phyloP scores from a whole-genome alignment of 2,797 vertebrate genomes.

The Chelon auratus region DNA sequence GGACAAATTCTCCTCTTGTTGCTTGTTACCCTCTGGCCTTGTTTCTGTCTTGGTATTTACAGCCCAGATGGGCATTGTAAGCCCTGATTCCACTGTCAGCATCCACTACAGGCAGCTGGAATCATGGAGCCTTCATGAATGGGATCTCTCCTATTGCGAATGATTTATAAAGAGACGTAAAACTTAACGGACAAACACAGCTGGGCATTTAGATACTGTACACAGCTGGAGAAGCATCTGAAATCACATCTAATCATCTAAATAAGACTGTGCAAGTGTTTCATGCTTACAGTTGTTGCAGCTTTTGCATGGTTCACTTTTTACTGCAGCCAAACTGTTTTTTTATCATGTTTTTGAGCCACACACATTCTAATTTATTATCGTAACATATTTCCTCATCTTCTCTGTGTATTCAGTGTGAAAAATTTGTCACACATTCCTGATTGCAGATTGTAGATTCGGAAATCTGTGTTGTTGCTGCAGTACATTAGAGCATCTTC shows the following conservation, averaged over 20 bases:
- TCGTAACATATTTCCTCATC: background rate
- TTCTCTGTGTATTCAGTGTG: too few species aligned
- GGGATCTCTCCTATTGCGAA: constrained; percentile 22
- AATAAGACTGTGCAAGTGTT: background rate
- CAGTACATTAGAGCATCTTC: background rate
- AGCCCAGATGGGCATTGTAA: constrained; percentile 51
- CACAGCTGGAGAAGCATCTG: constrained; percentile 19
- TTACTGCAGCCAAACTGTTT: background rate
- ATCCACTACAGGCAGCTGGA: constrained; percentile 55
- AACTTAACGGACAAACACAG: constrained; percentile 41
- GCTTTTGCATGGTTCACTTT: background rate
- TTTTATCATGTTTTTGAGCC: background rate
- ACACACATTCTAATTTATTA: background rate
- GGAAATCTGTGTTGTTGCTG: too few species aligned
- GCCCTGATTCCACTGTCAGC: constrained; percentile 37
- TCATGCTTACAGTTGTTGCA: background rate
- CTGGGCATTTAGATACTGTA: constrained; percentile 20
- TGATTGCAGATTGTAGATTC: too few species aligned
- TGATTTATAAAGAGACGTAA: constrained; percentile 50
- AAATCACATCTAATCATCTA: background rate
- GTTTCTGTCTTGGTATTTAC: constrained; percentile 60
- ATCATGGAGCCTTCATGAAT: constrained; percentile 41
- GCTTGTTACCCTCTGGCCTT: constrained; percentile 42
- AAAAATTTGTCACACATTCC: background rate
- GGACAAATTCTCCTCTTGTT: constrained; percentile 41